Evolutionary conservation across 2,888 invertebrate species (phyloP).

Genomic region (Drosophila bunnanda): DNA sequence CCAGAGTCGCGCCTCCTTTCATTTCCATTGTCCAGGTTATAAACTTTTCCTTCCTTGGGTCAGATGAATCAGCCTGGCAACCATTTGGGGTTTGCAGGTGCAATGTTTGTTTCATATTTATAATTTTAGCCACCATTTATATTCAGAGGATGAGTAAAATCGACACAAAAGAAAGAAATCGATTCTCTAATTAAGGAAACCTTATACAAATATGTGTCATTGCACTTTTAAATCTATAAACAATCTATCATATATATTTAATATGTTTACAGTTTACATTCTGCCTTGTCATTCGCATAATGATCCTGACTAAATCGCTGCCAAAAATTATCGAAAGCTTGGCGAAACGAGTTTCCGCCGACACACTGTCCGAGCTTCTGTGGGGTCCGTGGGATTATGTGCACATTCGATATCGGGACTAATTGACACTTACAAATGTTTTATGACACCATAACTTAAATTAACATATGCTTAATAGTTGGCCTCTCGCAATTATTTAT

Average conservation of each 20-base stretch:
- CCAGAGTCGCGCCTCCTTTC: constrained; percentile 32
- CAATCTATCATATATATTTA: constrained; percentile 9
- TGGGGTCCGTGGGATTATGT: constrained; percentile 21
- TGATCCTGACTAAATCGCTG: constrained; percentile 34
- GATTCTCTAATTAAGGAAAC: neutral
- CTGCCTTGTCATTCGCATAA: constrained; percentile 39
- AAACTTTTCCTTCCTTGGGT: constrained; percentile 14
- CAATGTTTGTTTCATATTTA: constrained; percentile 10
- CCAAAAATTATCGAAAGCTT: constrained; percentile 28
- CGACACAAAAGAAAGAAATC: neutral
- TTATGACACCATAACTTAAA: constrained; percentile 28
- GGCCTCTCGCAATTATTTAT: constrained; percentile 52
- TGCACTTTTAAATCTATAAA: constrained; percentile 33
- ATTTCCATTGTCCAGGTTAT: constrained; percentile 9
- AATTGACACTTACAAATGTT: constrained; percentile 56
- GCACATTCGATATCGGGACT: constrained; percentile 20
- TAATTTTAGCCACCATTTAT: constrained; percentile 4
- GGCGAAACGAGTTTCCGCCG: constrained; percentile 36
- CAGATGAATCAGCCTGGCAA: constrained; percentile 29
- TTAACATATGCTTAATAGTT: constrained; percentile 18
- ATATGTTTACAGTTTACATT: constrained; percentile 18
- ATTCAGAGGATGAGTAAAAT: constrained; percentile 17
- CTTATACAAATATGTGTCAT: constrained; percentile 4
- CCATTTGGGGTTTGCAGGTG: constrained; percentile 24
- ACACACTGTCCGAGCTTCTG: constrained; percentile 6